Evolutionary conservation across 1,140 invertebrate species (phyloP).

Genomic region (Cylas formicarius): DNA sequence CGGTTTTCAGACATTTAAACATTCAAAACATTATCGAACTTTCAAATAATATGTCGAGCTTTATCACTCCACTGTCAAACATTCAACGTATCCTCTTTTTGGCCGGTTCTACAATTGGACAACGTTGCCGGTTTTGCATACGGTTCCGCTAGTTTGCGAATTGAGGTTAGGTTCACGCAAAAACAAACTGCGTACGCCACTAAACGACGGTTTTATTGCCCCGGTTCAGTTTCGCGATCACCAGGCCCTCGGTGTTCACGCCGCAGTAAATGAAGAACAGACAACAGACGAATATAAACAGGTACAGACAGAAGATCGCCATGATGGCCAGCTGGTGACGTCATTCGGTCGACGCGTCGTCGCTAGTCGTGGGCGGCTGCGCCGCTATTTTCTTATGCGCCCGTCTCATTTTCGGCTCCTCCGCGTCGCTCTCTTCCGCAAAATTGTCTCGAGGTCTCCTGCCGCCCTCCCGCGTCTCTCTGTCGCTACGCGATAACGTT

Average conservation of each 20-base stretch:
- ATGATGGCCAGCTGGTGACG: conserved; percentile 51
- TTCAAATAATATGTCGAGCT: too few species aligned
- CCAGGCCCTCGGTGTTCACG: conserved; percentile 45
- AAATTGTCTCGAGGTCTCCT: conserved; percentile 12
- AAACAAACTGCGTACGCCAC: too few species aligned
- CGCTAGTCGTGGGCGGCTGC: conserved; percentile 35
- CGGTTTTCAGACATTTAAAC: too few species aligned
- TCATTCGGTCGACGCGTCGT: conserved; percentile 45
- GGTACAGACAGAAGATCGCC: conserved; percentile 50
- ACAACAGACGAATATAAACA: conserved; percentile 48
- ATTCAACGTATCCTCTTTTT: too few species aligned
- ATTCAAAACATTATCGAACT: too few species aligned
- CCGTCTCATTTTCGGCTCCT: conserved; percentile 24
- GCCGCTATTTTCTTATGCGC: conserved; percentile 23
- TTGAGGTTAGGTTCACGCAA: background rate
- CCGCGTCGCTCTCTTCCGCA: conserved; percentile 19
- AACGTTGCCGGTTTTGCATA: too few species aligned
- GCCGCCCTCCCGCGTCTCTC: conserved; percentile 14
- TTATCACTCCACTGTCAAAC: too few species aligned
- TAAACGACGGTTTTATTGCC: conserved; percentile 26
- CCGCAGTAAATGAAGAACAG: conserved; percentile 51
- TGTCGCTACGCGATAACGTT: conserved; percentile 19
- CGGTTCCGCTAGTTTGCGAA: too few species aligned
- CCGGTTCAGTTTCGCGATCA: conserved; percentile 38
- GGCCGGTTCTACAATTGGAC: too few species aligned